phyloP scores from a whole-genome alignment of 2,797 vertebrate species.

The Labeo calbasu region DNA sequence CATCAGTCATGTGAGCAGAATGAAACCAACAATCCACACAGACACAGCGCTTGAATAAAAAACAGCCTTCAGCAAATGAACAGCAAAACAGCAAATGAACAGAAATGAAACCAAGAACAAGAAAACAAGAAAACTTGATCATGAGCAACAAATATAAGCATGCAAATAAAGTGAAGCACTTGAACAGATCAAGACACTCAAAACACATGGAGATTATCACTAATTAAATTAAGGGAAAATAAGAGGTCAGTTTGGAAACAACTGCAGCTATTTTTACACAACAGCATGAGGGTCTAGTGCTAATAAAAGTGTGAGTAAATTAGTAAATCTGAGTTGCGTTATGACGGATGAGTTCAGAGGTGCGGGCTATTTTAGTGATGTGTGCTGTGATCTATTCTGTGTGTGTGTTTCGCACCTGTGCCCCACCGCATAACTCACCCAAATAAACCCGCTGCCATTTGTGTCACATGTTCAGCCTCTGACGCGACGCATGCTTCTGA shows the following conservation, averaged over 20 bases:
- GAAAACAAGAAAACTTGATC: background rate
- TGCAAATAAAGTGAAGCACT: background rate
- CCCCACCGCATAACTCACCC: background rate
- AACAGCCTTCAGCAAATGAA: background rate
- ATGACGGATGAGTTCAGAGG: background rate
- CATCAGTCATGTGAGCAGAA: background rate
- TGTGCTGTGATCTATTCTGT: slow-evolving; percentile 9
- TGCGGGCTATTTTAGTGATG: background rate
- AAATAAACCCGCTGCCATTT: slow-evolving; percentile 1
- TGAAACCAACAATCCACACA: background rate
- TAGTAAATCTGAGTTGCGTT: background rate
- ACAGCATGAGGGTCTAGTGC: background rate
- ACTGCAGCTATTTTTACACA: background rate
- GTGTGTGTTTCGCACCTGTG: slow-evolving; percentile 24
- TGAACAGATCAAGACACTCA: background rate
- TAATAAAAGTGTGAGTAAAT: background rate
- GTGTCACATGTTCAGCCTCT: background rate
- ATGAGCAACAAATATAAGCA: too few relatives aligned
- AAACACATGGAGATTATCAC: background rate
- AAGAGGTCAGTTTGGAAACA: background rate
- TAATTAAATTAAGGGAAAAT: background rate
- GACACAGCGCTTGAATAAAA: background rate
- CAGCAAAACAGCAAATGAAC: slow-evolving; percentile 1
- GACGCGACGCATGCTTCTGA: background rate
- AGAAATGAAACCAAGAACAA: background rate